phyloP scores from a whole-genome alignment of 2,888 invertebrate genomes.

The Andrena marginata region DNA sequence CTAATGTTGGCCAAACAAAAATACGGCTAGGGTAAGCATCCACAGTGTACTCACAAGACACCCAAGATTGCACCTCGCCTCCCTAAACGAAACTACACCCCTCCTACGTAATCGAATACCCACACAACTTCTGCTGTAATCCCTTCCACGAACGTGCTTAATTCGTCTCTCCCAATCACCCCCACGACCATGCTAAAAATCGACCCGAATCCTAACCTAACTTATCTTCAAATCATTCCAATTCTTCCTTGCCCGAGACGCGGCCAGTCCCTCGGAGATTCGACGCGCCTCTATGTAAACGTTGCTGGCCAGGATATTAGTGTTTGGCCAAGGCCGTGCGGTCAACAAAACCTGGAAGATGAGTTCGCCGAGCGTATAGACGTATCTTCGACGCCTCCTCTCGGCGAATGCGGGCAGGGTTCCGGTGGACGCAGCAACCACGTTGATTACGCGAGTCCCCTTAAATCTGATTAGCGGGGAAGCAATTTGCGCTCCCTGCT shows the following conservation, averaged over 20 bases:
- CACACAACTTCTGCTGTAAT: too few species aligned
- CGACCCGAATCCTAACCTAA: neutral
- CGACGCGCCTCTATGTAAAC: constrained; percentile 10
- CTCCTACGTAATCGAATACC: too few species aligned
- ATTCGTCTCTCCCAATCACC: too few species aligned
- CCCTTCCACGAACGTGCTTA: too few species aligned
- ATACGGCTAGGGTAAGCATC: too few species aligned
- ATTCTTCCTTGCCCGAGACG: constrained; percentile 6
- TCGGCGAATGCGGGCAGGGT: neutral
- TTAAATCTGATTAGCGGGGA: constrained; percentile 56
- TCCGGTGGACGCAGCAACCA: neutral
- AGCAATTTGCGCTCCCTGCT: constrained; percentile 52
- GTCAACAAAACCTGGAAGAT: constrained; percentile 25
- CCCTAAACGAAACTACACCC: too few species aligned
- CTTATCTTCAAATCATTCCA: neutral
- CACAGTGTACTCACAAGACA: too few species aligned
- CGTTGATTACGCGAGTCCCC: constrained; percentile 44
- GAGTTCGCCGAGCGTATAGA: neutral
- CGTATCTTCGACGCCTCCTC: constrained; percentile 8
- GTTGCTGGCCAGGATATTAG: constrained; percentile 16
- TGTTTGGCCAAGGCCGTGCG: neutral
- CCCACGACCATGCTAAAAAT: too few species aligned
- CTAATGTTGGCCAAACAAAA: too few species aligned
- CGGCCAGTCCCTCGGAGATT: neutral
- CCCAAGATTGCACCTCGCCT: too few species aligned